Conservation (phyloP, 2,113 vertebrate genomes). For the Dicrurus megarhynchus region DNA sequence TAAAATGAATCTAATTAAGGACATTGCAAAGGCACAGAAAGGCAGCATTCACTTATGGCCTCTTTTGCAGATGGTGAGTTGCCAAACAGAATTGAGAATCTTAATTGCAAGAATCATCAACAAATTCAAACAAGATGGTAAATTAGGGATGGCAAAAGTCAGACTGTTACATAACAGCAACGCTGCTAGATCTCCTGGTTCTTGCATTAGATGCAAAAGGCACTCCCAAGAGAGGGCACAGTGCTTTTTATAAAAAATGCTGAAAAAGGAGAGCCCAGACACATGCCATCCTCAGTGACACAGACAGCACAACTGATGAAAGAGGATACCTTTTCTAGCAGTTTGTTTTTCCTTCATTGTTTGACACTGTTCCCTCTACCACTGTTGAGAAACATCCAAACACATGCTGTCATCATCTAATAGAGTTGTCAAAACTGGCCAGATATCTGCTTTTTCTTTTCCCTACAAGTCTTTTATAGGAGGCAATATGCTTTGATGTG, state of each 20-base stretch:
- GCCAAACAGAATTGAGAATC: conserved; percentile 8
- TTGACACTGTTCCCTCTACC: not conserved
- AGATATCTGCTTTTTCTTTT: not conserved
- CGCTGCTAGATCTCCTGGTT: not conserved
- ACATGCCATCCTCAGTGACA: not conserved
- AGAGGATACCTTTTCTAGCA: not conserved
- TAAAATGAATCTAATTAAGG: conserved; percentile 46
- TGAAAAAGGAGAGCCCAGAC: not conserved
- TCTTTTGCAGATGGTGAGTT: conserved; percentile 24
- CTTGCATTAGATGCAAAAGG: not conserved
- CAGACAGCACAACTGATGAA: not conserved
- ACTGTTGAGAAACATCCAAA: not conserved
- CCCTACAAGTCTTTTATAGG: not conserved
- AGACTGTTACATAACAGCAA: not conserved
- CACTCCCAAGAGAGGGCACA: not conserved
- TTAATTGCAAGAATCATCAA: not conserved
- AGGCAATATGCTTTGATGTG: not conserved
- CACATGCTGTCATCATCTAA: not conserved
- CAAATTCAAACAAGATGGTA: not conserved
- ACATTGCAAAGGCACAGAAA: not conserved
- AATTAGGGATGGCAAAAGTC: conserved; percentile 9
- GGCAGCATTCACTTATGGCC: not conserved
- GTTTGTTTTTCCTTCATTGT: not conserved
- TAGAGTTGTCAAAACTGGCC: not conserved
- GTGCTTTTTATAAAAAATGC: not conserved